Evolutionary conservation across 1,140 invertebrate genomes (phyloP).

Genomic region (Lepeophtheirus salmonis): DNA sequence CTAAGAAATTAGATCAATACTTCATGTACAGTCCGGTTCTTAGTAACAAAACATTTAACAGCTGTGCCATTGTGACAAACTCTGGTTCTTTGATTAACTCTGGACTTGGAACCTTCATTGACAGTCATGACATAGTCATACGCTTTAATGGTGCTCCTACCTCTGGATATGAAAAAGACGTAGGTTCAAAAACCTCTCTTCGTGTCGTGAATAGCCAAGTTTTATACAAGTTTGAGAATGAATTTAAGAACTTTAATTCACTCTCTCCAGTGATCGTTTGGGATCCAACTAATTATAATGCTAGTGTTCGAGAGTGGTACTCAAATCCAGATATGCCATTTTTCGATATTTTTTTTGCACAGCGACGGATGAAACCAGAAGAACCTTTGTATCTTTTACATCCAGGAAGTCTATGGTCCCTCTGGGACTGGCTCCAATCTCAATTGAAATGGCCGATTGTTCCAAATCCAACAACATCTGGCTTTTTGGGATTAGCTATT

Average conservation of each 20-base stretch:
- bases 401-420: slow-evolving; percentile 47
- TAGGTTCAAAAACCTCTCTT: slow-evolving; percentile 57
- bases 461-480: slow-evolving; percentile 58
- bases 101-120: slow-evolving; percentile 47
- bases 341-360: slow-evolving; percentile 49
- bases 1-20: slow-evolving; percentile 12
- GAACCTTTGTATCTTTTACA: slow-evolving; percentile 49
- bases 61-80: slow-evolving; percentile 52
- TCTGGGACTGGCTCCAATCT: slow-evolving; percentile 53
- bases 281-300: slow-evolving; percentile 58
- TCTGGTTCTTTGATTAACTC: slow-evolving; percentile 47
- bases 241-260: slow-evolving; percentile 45
- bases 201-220: slow-evolving; percentile 63
- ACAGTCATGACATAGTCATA: slow-evolving; percentile 55
- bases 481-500: slow-evolving; percentile 56
- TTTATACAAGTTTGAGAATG: slow-evolving; percentile 46
- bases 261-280: slow-evolving; percentile 50
- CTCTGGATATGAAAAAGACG: slow-evolving; percentile 48
- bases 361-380: slow-evolving; percentile 37
- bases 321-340: slow-evolving; percentile 50
- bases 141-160: slow-evolving; percentile 65
- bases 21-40: background rate
- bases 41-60: slow-evolving; percentile 35
- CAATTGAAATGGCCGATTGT: slow-evolving; percentile 42
- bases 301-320: slow-evolving; percentile 46